Evolutionary conservation across 2,888 invertebrate genomes (phyloP), one percentile per base, ranked within the genome.

Genomic region (Dendrolimus pini): DNA sequence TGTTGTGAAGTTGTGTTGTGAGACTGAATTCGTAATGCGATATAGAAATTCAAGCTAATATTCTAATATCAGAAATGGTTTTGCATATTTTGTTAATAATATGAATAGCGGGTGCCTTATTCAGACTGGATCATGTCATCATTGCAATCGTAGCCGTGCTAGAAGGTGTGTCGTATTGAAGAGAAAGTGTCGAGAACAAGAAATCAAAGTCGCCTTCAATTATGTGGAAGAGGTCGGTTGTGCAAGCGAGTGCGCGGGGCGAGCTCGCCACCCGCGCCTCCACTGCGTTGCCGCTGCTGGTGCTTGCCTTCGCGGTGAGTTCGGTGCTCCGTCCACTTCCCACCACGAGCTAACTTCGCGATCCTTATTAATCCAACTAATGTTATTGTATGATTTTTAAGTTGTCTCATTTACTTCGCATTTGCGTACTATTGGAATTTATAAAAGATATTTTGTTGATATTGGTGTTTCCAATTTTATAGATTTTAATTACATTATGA

Each of bases 161-260:
- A 69, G 70, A 71, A 70, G 67, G 68, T 72, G 72, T 72, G 72
- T 72, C 68, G 71, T 74, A 75, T 73, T 68, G 74, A 84, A 83
- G 89, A 89, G 89, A 89, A 89, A 89, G 89, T 89, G 84, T 85
- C 85, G 79, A 85, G 87, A 88, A 86, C 85, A 78, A 85, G 87
- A 88, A 86, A 85, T 86, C 84, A 80, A 82, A 83, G 80, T 87
- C 74, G 82, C 86, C 87, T 88, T 85, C 88, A 85, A 82, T 89
- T 88, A 89, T 88, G 89, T 89, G 89, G 89, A 89, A 85, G 88
- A 88, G 85, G 87, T 83, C 85, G 85, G 85, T 89, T 89, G 89
- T 86, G 89, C 89, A 89, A 89, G 85, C 77, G 75, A 72, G 66
- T 70, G 71, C 74, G 69, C 73, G 68, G 62, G 65, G 73, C 68